A percentile compares a stretch with the other conserved stretches of the same genome.
phyloP scores from a whole-genome alignment of 2,888 invertebrate species.

The Euplexia lucipara region DNA sequence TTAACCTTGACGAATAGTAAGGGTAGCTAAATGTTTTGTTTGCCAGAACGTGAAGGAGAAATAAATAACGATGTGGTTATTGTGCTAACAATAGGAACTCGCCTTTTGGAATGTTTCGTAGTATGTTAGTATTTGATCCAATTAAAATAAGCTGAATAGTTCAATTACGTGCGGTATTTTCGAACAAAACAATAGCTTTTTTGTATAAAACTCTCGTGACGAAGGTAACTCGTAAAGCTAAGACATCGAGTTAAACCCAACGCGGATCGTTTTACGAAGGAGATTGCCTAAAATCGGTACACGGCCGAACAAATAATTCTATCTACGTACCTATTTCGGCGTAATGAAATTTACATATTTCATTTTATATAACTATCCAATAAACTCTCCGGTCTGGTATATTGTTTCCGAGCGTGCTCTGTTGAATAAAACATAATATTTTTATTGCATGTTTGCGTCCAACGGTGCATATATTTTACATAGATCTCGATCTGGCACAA shows the following conservation, averaged over 20 bases:
- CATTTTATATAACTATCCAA: slow-evolving; percentile 77
- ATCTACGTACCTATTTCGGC: slow-evolving; percentile 53
- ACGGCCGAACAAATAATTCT: slow-evolving; percentile 57
- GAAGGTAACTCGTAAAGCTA: slow-evolving; percentile 35
- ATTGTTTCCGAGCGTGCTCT: slow-evolving; percentile 82
- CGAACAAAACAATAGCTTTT: slow-evolving; percentile 22
- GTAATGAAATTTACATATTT: slow-evolving; percentile 70
- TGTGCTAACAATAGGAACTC: slow-evolving; percentile 24
- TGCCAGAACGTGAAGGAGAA: slow-evolving; percentile 23
- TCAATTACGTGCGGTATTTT: slow-evolving; percentile 35
- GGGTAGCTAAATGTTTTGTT: slow-evolving; percentile 31
- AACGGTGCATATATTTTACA: slow-evolving; percentile 86
- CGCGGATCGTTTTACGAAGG: slow-evolving; percentile 31
- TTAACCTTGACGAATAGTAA: slow-evolving; percentile 14
- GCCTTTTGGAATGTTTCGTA: slow-evolving; percentile 16
- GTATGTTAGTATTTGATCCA: slow-evolving; percentile 25
- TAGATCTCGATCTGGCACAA: slow-evolving; percentile 73
- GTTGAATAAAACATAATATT: slow-evolving; percentile 87
- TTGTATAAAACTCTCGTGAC: slow-evolving; percentile 19
- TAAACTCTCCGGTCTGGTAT: slow-evolving; percentile 76
- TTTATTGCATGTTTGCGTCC: slow-evolving; percentile 83
- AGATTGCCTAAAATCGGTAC: slow-evolving; percentile 55
- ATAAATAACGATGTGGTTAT: slow-evolving; percentile 22
- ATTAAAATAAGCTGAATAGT: slow-evolving; percentile 35
- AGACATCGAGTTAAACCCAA: slow-evolving; percentile 35